Conservation (phyloP, 2,888 invertebrate species). For the Eilema depressum region DNA sequence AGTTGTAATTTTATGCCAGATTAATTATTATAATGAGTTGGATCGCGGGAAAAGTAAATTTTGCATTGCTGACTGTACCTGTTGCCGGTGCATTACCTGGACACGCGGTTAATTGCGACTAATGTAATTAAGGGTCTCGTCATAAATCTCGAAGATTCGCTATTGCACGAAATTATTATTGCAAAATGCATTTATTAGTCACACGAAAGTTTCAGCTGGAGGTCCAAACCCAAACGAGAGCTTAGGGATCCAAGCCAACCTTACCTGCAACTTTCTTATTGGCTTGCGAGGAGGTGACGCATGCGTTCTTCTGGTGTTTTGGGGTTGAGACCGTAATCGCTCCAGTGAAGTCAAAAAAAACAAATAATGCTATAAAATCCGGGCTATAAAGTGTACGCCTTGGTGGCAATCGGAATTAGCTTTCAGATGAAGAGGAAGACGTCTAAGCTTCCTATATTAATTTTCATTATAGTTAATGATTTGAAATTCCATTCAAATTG, state of each 20-base stretch:
- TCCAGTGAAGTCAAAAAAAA: background rate
- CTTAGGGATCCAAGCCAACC: background rate
- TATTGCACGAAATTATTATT: constrained; percentile 10
- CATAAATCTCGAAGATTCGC: constrained; percentile 36
- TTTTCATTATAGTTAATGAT: no score
- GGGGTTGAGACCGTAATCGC: background rate
- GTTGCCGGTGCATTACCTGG: constrained; percentile 55
- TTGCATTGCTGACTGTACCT: constrained; percentile 56
- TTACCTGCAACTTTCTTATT: background rate
- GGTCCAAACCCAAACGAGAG: no score
- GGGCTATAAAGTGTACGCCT: background rate
- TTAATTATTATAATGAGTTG: constrained; percentile 71
- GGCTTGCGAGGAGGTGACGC: background rate
- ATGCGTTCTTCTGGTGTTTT: background rate
- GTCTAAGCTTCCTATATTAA: constrained; percentile 40
- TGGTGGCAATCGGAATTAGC: background rate
- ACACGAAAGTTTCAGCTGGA: background rate
- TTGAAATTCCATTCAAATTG: constrained; percentile 55
- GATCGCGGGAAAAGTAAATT: constrained; percentile 72
- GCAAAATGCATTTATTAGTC: constrained; percentile 8
- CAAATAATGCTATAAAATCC: background rate
- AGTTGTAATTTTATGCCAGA: constrained; percentile 78
- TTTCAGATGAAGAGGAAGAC: background rate
- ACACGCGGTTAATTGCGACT: constrained; percentile 65
- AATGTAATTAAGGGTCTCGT: constrained; percentile 62